Evolutionary conservation across 2,113 vertebrate species (phyloP).

Genomic region (Gymnorhina tibicen): DNA sequence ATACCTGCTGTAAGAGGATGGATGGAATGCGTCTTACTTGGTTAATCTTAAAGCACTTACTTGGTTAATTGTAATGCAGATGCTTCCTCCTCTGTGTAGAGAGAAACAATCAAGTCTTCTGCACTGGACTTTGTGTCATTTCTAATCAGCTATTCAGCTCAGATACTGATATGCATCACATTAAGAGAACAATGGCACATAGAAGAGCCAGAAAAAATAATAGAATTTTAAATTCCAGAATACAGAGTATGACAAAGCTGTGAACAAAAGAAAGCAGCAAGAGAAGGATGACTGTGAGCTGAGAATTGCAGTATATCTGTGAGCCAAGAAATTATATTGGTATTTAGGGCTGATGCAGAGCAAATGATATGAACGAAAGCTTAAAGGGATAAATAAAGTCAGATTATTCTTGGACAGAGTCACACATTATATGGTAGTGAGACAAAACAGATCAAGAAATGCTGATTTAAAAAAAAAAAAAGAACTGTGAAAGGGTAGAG

Average conservation of each 20-base stretch:
- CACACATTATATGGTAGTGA: neutral
- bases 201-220: neutral
- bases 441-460: constrained; percentile 44
- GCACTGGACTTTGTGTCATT: neutral
- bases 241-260: neutral
- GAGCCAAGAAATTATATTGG: constrained; percentile 16
- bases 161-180: neutral
- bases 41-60: neutral
- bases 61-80: neutral
- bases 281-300: neutral
- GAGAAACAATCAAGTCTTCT: neutral
- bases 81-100: neutral
- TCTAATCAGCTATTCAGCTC: constrained; percentile 1
- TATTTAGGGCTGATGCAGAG: constrained; percentile 38
- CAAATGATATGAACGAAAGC: neutral
- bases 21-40: neutral
- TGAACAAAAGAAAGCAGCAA: neutral
- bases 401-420: neutral
- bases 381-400: constrained; percentile 43
- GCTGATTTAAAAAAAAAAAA: constrained; percentile 17
- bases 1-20: neutral
- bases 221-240: neutral
- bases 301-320: neutral
- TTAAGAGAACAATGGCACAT: neutral
- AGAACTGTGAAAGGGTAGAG: constrained; percentile 14